Evolutionary conservation across 1,140 invertebrate species (phyloP), one percentile per base, ranked within the genome.

Genomic region (Pseudachorutes palmiensis): DNA sequence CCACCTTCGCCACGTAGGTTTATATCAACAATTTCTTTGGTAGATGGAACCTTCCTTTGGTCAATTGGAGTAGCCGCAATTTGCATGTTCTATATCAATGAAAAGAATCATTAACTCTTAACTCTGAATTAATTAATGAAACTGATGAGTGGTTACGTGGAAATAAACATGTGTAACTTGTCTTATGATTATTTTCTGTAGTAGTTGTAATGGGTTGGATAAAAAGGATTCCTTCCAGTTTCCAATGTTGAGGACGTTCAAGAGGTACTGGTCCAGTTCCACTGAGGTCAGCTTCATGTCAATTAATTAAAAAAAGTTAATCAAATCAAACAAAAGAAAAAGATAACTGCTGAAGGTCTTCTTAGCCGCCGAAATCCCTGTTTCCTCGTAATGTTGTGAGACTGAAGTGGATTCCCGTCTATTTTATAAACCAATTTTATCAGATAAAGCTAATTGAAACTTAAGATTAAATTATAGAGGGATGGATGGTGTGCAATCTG

Each of bases 1-100:
- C 51, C 51, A 26, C 51, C 51, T 55, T 55, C 51, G 24, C 51
- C 51, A 55, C 51, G 12, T 55, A 55, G 24, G 24, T 55, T 55
- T 9, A 55, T 24, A 16, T 14, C 12, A 5, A 55, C 24, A 24
- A 55, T 55, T 55, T 55, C 51, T 19, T 14, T 3, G 9, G 5
- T 22, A 16, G 12, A 19, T 26, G 51, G 51, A 19, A 55, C 51
- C 24, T 26, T 55, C 51, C 51, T 55, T 24, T 55, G 12, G 14
- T 9, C 12, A 16, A 24, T 9, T 19, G 51, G 51, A 16, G 51
- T 55, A 14, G 51, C 9, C 3, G 51, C 24, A 55, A 55, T 55
- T 14, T 55, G 51, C 12, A 55, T 9, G 24, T 55, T 55, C 51
- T 55, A 22, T 12, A 19, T 45, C 19, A 45, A 45, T 45, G 9